Percentiles rank a stretch among this genome's conserved stretches.
phyloP scores from a whole-genome alignment of 2,888 invertebrate genomes.

The Sisyra nigra region DNA sequence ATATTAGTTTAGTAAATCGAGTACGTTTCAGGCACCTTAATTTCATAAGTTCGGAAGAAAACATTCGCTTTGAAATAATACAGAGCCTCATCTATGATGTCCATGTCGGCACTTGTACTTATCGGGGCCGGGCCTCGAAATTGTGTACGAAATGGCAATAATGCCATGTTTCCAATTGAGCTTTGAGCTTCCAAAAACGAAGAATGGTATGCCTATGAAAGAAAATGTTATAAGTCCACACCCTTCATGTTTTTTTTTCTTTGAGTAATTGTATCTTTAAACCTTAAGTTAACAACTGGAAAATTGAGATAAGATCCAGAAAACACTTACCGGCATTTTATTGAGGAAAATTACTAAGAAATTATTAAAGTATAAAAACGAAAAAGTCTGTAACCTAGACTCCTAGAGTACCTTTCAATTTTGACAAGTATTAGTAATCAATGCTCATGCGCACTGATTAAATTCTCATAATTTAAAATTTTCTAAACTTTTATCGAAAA shows the following conservation, averaged over 20 bases:
- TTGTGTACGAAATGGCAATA: slow-evolving; percentile 79
- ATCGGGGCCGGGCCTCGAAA: slow-evolving; percentile 85
- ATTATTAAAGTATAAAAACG: background rate
- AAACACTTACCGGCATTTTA: slow-evolving; percentile 3
- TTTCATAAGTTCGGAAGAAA: slow-evolving; percentile 97
- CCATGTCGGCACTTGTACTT: slow-evolving; percentile 49
- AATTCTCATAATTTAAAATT: no score
- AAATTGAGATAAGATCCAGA: background rate
- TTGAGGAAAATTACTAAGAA: background rate
- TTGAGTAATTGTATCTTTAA: no score
- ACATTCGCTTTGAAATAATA: slow-evolving; percentile 98
- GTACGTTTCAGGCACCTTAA: slow-evolving; percentile 57
- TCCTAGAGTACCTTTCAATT: background rate
- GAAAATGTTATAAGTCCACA: background rate
- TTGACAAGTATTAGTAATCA: slow-evolving; percentile 1
- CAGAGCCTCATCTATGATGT: slow-evolving; percentile 94
- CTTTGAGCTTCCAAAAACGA: slow-evolving; percentile 58
- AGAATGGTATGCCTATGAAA: slow-evolving; percentile 86
- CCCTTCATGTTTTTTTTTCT: no score
- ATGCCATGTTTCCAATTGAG: slow-evolving; percentile 79
- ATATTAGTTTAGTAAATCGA: background rate
- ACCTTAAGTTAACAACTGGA: no score
- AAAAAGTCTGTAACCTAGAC: background rate
- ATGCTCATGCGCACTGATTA: no score
- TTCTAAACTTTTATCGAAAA: no score